phyloP scores from a whole-genome alignment of 92 coral and sea anemone species.

The Parazoanthus atlanticus region DNA sequence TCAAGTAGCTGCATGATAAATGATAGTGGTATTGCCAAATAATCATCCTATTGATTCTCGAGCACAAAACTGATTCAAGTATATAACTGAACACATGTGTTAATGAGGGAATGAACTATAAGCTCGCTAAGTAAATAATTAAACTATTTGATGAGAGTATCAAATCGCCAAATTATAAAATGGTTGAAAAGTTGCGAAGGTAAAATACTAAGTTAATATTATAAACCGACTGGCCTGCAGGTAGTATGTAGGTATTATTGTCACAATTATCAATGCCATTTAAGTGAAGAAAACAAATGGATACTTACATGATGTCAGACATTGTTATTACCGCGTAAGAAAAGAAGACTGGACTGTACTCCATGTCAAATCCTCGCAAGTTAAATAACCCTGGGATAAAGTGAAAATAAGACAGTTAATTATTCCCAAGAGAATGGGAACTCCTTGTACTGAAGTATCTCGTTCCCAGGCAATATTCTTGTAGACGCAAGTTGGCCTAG shows the following conservation, averaged over 20 bases:
- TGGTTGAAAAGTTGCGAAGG: too few species aligned
- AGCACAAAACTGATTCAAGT: not conserved
- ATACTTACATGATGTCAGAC: slow-evolving; percentile 48
- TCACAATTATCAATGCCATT: not conserved
- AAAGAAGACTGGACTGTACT: slow-evolving; percentile 59
- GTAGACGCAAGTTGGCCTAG: too few species aligned
- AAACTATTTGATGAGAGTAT: too few species aligned
- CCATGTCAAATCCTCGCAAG: slow-evolving; percentile 63
- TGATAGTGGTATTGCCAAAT: not conserved
- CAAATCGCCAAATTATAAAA: too few species aligned
- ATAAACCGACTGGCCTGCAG: too few species aligned
- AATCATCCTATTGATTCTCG: too few species aligned
- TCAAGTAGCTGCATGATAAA: not conserved
- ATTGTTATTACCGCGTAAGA: slow-evolving; percentile 53
- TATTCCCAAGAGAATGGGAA: too few species aligned
- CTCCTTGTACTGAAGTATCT: too few species aligned
- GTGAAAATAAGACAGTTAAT: not conserved
- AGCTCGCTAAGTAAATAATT: too few species aligned
- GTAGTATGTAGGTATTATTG: not conserved
- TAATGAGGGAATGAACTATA: too few species aligned
- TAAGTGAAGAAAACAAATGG: not conserved
- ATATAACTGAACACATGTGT: not conserved
- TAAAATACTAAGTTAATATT: too few species aligned
- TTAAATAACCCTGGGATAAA: slow-evolving; percentile 54
- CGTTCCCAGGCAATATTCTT: too few species aligned